Percentiles rank a stretch among this genome's conserved stretches.
Conservation (phyloP, 2,888 invertebrate species). For the Heliconius ismenius region DNA sequence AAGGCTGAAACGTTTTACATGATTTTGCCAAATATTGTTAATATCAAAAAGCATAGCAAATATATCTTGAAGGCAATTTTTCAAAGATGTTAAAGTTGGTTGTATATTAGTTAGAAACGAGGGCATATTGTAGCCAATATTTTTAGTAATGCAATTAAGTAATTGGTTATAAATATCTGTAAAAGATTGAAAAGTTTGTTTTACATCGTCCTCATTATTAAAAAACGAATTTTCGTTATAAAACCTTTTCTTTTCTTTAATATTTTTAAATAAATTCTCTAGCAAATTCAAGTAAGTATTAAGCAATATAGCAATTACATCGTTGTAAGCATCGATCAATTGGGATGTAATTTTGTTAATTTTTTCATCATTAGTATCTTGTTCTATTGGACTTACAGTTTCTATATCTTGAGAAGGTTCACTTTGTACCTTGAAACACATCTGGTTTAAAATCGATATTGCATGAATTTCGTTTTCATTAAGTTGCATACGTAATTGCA, state of each 20-base stretch:
- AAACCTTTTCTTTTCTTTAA: background rate
- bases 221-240: background rate
- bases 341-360: background rate
- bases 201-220: background rate
- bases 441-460: conserved; percentile 60
- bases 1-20: conserved; percentile 63
- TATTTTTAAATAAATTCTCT: background rate
- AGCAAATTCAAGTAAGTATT: background rate
- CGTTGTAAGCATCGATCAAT: conserved; percentile 1
- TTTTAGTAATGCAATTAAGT: conserved; percentile 5
- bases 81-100: conserved; percentile 59
- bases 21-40: conserved; percentile 67
- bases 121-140: background rate
- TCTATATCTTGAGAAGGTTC: conserved; percentile 46
- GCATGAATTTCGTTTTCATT: conserved; percentile 54
- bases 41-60: conserved; percentile 62
- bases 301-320: background rate
- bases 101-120: conserved; percentile 47
- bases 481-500: conserved; percentile 57
- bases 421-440: conserved; percentile 54
- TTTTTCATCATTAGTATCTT: background rate
- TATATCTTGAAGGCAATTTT: conserved; percentile 62
- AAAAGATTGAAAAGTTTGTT: conserved; percentile 7
- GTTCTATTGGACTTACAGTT: background rate
- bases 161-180: conserved; percentile 8